Percentiles rank a stretch among this genome's conserved stretches.
These are phyloP conservation scores for Aplidium turbinatum DNA, from an alignment of 23 tunicate genomes.

Conservation along the genomic window DNA sequence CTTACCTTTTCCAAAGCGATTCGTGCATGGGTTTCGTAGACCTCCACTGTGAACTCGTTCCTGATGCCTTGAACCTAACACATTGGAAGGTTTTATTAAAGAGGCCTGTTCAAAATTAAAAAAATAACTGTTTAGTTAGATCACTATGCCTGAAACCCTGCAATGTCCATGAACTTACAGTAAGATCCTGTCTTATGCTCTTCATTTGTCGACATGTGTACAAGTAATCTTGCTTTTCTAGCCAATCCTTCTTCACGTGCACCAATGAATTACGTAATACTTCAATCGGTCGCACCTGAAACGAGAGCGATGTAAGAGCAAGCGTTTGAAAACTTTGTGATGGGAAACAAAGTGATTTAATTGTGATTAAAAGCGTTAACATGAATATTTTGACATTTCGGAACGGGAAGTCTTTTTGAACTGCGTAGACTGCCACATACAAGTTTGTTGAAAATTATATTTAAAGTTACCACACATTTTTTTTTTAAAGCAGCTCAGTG, in stretches of 20 bases:
- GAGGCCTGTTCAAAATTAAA: too few species aligned
- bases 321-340: background rate
- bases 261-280: conserved; percentile 59
- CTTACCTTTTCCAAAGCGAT: conserved; percentile 95
- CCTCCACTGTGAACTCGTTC: conserved; percentile 93
- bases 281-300: conserved; percentile 71
- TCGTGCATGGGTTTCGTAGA: conserved; percentile 98
- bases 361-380: too few species aligned
- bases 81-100: too few species aligned
- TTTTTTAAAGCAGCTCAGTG: too few species aligned
- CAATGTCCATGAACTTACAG: conserved; percentile 41
- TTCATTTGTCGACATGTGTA: conserved; percentile 97
- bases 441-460: too few species aligned
- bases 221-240: conserved; percentile 85
- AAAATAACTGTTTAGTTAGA: too few species aligned
- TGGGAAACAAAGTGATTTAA: too few species aligned
- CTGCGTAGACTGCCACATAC: too few species aligned
- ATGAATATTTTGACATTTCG: too few species aligned
- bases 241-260: conserved; percentile 83
- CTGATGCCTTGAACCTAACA: conserved; percentile 94
- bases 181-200: conserved; percentile 94
- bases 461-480: too few species aligned
- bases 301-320: background rate
- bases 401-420: too few species aligned
- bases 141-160: too few species aligned